Evolutionary conservation across 1,140 invertebrate species (phyloP).

Genomic region (Onthophagus taurus): DNA sequence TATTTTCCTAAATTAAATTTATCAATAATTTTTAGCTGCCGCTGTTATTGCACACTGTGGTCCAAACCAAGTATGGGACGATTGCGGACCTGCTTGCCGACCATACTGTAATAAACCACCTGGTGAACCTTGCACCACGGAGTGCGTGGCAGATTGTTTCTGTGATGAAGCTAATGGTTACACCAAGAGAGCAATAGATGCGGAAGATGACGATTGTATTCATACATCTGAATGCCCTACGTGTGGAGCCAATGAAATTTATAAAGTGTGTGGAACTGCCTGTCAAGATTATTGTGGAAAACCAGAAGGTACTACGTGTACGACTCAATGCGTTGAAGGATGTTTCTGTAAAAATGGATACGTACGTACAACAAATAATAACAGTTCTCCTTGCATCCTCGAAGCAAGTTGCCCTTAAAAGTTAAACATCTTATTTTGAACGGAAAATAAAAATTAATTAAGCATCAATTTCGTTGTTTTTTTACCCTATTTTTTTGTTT

Average conservation of each 20-base stretch:
- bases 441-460: no score
- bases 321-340: conserved; percentile 9
- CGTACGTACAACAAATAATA: no score
- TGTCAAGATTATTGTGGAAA: conserved; percentile 13
- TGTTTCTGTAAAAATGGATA: conserved; percentile 6
- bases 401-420: no score
- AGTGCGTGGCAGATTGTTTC: conserved; percentile 22
- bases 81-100: conserved; percentile 15
- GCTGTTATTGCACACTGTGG: conserved; percentile 2
- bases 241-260: conserved; percentile 13
- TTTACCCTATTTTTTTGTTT: no score
- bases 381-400: no score
- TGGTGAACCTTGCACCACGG: conserved; percentile 16
- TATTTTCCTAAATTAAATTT: not conserved
- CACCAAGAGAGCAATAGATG: no score
- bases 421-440: no score
- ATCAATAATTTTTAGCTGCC: no score
- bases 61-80: conserved; percentile 10
- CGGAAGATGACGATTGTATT: conserved; percentile 7
- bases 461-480: no score
- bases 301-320: conserved; percentile 16
- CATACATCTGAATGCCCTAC: no score
- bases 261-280: conserved; percentile 16
- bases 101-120: conserved; percentile 10
- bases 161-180: conserved; percentile 18